Conservation (phyloP, 1,140 invertebrate genomes). For the Armadillidium nasatum region DNA sequence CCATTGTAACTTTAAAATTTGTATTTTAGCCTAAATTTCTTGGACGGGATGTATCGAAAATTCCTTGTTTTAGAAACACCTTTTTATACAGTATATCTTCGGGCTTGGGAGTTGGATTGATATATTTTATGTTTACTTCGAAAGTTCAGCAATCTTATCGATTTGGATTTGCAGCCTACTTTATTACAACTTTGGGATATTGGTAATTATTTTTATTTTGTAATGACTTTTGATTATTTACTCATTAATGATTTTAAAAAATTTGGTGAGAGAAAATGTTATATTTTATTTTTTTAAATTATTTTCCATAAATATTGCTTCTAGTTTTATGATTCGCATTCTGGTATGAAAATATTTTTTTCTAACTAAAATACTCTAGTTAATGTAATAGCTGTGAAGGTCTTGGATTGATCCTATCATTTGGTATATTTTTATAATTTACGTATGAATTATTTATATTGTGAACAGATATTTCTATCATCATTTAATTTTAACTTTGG, state of each 20-base stretch:
- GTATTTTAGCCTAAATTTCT: no score
- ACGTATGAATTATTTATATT: no score
- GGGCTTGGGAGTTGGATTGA: conserved; percentile 14
- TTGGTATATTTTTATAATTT: no score
- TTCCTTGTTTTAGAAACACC: conserved; percentile 24
- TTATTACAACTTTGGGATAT: conserved; percentile 23
- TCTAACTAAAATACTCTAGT: no score
- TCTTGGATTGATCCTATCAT: no score
- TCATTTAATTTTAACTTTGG: no score
- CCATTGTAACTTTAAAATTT: no score
- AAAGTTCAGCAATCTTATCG: conserved; percentile 2
- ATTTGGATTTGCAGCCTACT: conserved; percentile 2
- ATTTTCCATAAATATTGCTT: neutral
- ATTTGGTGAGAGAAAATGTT: neutral
- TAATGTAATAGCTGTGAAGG: no score
- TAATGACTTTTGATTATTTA: neutral
- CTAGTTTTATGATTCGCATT: neutral
- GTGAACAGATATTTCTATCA: no score
- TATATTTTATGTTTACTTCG: conserved; percentile 24
- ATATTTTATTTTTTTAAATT: neutral
- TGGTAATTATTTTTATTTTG: conserved; percentile 20
- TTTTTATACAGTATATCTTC: conserved; percentile 20
- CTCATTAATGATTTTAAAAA: no score
- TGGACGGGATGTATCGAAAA: conserved; percentile 16
- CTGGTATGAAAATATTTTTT: no score